phyloP scores from a whole-genome alignment of 35 echinoderm and acorn worm species.

The Heliocidaris erythrogramma region DNA sequence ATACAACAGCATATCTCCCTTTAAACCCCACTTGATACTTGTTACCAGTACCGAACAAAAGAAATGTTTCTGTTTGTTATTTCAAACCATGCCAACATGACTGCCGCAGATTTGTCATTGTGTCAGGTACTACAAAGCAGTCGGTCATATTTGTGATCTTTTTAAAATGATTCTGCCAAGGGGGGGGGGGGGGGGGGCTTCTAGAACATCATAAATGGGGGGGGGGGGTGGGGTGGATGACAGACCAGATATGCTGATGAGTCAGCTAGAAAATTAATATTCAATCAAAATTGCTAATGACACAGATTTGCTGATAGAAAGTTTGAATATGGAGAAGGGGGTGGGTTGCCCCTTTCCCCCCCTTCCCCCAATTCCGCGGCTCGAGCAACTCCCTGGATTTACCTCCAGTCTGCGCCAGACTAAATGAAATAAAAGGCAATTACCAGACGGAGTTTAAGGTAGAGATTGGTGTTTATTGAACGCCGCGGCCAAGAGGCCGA shows the following conservation, averaged over 20 bases:
- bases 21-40: neutral
- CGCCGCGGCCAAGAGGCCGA: too few species aligned
- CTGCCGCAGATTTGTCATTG: neutral
- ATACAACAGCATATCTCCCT: too few species aligned
- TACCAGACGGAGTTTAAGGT: too few species aligned
- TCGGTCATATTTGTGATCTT: neutral
- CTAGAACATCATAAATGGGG: neutral
- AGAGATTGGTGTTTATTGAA: too few species aligned
- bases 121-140: neutral
- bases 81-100: neutral
- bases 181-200: neutral
- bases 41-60: neutral
- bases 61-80: neutral
- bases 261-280: neutral
- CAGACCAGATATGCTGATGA: neutral
- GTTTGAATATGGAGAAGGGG: too few species aligned
- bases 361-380: too few species aligned
- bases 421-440: too few species aligned
- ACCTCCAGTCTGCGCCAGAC: too few species aligned
- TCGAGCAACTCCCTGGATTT: too few species aligned
- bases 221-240: neutral
- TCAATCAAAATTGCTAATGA: neutral
- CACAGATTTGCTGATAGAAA: too few species aligned
- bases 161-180: neutral
- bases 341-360: too few species aligned